Conservation (phyloP, 2,888 invertebrate species). For the Caenorhabditis doughertyi region DNA sequence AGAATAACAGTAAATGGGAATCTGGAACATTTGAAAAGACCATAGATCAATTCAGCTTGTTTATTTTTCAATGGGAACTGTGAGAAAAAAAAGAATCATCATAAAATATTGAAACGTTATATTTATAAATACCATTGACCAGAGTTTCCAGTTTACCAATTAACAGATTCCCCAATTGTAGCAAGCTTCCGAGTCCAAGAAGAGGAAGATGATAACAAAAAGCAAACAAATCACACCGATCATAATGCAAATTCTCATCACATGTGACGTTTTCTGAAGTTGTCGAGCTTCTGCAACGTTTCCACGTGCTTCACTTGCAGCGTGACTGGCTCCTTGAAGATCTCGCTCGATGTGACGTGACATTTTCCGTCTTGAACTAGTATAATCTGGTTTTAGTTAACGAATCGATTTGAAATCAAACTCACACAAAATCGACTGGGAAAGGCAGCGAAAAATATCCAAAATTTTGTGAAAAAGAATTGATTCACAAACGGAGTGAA, state of each 20-base stretch:
- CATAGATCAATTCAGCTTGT: too few relatives aligned
- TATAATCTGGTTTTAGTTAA: too few relatives aligned
- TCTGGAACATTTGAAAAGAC: neutral
- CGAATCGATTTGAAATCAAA: neutral
- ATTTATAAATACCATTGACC: too few relatives aligned
- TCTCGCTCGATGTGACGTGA: neutral
- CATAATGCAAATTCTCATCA: neutral
- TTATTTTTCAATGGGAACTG: too few relatives aligned
- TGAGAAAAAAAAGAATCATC: too few relatives aligned
- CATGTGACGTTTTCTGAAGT: neutral
- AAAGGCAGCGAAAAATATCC: neutral
- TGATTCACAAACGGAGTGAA: neutral
- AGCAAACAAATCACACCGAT: neutral
- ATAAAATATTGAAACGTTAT: too few relatives aligned
- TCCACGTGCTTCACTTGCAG: neutral
- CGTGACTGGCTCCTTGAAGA: neutral
- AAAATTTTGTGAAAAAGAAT: conserved; percentile 9
- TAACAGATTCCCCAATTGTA: neutral
- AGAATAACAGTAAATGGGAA: neutral
- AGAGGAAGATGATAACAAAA: neutral
- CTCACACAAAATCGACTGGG: neutral
- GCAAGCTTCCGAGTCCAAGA: conserved; percentile 2
- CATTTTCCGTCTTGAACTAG: neutral
- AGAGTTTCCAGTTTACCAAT: neutral
- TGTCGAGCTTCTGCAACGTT: conserved; percentile 3